Percentiles rank a stretch among this genome's conserved stretches.
Conservation (phyloP, 2,888 invertebrate species). For the Augiades crinisus region DNA sequence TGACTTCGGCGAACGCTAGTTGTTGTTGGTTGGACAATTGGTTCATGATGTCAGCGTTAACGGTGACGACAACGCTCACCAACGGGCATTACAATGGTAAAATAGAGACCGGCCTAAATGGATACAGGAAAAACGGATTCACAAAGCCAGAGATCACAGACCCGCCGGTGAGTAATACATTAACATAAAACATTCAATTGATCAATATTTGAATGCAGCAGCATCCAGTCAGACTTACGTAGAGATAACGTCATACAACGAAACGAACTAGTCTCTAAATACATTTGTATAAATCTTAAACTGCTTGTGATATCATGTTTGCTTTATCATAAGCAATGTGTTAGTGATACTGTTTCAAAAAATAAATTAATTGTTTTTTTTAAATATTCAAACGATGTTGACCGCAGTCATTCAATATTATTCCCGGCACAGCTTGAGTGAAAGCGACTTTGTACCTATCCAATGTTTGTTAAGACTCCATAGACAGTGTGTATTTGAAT, state of each 20-base stretch:
- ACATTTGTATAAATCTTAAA: neutral
- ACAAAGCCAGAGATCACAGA: slow-evolving; percentile 52
- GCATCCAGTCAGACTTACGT: neutral
- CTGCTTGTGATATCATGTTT: neutral
- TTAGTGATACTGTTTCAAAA: too few species aligned
- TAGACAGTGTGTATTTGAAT: slow-evolving; percentile 26
- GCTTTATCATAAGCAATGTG: neutral
- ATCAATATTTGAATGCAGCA: neutral
- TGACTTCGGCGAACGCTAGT: slow-evolving; percentile 27
- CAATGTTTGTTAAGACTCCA: slow-evolving; percentile 17
- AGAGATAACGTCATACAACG: neutral
- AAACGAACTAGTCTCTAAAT: neutral
- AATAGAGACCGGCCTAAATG: slow-evolving; percentile 57
- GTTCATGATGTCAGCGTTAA: slow-evolving; percentile 64
- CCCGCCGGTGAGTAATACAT: slow-evolving; percentile 50
- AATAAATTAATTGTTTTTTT: too few species aligned
- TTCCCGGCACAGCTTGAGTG: slow-evolving; percentile 21
- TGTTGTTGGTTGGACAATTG: slow-evolving; percentile 26
- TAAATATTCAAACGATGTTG: neutral
- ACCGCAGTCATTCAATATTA: neutral
- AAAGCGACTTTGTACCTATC: slow-evolving; percentile 29
- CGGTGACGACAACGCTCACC: slow-evolving; percentile 65
- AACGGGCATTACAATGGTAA: slow-evolving; percentile 64
- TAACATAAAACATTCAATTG: neutral
- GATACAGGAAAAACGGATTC: slow-evolving; percentile 68